Percentiles rank a stretch among this genome's conserved stretches.
Evolutionary conservation across 2,797 vertebrate genomes (phyloP).

Genomic region (Mormyrops attenuatus): DNA sequence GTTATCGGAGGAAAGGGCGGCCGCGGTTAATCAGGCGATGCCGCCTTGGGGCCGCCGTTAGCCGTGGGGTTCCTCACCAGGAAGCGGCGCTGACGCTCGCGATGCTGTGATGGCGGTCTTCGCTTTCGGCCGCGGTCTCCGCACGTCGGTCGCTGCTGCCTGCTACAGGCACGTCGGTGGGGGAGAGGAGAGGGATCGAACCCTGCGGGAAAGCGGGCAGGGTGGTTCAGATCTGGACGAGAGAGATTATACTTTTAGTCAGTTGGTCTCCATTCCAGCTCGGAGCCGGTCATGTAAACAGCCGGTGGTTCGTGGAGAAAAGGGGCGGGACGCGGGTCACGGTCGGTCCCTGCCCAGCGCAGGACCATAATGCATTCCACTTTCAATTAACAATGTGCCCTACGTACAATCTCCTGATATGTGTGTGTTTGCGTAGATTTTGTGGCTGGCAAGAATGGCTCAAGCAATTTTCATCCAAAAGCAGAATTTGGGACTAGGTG

Average conservation of each 20-base stretch:
- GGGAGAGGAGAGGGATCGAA: background rate
- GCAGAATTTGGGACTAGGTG: background rate
- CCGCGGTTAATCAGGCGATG: background rate
- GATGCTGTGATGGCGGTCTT: background rate
- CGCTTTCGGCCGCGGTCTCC: background rate
- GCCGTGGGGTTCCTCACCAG: background rate
- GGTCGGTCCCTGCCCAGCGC: background rate
- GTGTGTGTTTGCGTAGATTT: background rate
- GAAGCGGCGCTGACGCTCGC: background rate
- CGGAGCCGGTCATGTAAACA: background rate
- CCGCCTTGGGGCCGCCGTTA: background rate
- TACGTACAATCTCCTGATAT: background rate
- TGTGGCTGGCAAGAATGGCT: background rate
- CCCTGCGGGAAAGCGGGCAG: background rate
- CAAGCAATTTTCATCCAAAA: background rate
- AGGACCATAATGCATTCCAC: background rate
- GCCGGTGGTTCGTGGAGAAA: background rate
- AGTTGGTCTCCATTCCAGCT: background rate
- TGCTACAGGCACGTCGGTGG: background rate
- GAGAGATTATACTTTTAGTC: background rate
- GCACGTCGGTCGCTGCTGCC: background rate
- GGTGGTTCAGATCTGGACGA: background rate
- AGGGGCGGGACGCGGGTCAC: conserved; percentile 8
- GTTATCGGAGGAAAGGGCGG: background rate
- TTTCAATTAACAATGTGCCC: background rate